A percentile compares a stretch with the other conserved stretches of the same genome.
These are phyloP conservation scores for Pachyrhynchus sulphureomaculatus DNA, from an alignment of 1,140 invertebrate species.

Conservation along the genomic window DNA sequence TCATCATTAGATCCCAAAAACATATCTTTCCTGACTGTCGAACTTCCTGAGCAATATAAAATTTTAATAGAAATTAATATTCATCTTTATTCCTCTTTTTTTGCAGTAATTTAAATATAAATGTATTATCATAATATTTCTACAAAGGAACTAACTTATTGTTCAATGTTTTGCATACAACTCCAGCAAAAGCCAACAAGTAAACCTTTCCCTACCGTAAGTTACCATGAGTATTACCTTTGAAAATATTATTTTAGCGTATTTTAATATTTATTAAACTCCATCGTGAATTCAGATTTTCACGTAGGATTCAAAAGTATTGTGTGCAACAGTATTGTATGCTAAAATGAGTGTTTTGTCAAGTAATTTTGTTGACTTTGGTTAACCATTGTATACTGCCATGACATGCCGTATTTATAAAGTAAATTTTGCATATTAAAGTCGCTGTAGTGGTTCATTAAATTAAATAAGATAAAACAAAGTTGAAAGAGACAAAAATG, in stretches of 20 bases:
- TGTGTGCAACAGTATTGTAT: constrained; percentile 3
- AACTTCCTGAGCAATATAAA: too few species aligned
- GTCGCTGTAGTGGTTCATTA: not conserved
- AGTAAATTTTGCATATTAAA: not conserved
- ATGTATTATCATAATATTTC: too few species aligned
- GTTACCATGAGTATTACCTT: not conserved
- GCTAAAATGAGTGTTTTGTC: constrained; percentile 6
- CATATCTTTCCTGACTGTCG: too few species aligned
- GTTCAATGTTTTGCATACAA: too few species aligned
- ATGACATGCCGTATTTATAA: not conserved
- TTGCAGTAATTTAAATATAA: too few species aligned
- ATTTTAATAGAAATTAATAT: too few species aligned
- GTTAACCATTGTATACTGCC: not conserved
- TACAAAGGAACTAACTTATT: too few species aligned
- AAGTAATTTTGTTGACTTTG: constrained; percentile 9
- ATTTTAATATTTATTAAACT: constrained; percentile 9
- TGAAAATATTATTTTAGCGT: constrained; percentile 8
- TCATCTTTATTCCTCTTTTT: too few species aligned
- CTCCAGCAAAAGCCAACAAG: too few species aligned
- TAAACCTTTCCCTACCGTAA: not conserved
- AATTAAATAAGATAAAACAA: too few species aligned
- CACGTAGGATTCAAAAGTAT: not conserved
- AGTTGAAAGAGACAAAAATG: too few species aligned
- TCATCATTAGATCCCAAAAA: too few species aligned
- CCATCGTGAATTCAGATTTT: not conserved